phyloP scores from a whole-genome alignment of 2,113 vertebrate genomes.

The Phaethornis superciliosus region DNA sequence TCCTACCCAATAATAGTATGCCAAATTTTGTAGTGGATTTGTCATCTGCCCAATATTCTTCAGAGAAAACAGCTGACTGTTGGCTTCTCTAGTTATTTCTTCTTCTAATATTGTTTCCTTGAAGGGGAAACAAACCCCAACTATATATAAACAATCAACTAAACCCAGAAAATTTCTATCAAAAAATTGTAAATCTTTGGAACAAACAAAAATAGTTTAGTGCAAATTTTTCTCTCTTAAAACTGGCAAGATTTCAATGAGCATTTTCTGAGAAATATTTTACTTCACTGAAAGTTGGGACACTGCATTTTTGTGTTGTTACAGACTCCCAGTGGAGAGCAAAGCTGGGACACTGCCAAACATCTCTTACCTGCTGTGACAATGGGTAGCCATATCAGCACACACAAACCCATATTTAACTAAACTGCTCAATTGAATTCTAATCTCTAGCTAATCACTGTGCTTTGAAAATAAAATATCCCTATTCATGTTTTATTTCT shows the following conservation, averaged over 20 bases:
- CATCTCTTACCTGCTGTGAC: constrained; percentile 55
- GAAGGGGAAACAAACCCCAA: not conserved
- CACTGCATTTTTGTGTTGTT: not conserved
- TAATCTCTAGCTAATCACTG: constrained; percentile 55
- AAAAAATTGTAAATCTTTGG: not conserved
- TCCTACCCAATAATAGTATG: constrained; percentile 7
- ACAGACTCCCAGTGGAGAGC: not conserved
- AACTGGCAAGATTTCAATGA: not conserved
- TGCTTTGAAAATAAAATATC: not conserved
- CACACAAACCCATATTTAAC: constrained; percentile 44
- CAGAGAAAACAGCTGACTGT: constrained; percentile 32
- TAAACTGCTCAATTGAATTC: constrained; percentile 59
- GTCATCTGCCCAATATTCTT: constrained; percentile 40
- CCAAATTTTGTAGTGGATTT: constrained; percentile 39
- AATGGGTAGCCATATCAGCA: constrained; percentile 43
- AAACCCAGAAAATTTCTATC: not conserved
- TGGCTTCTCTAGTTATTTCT: constrained; percentile 32
- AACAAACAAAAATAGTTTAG: not conserved
- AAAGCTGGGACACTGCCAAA: constrained; percentile 55
- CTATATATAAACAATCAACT: not conserved
- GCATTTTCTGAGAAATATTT: constrained; percentile 2
- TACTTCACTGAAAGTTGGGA: constrained; percentile 2
- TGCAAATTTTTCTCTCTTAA: not conserved
- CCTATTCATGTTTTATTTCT: constrained; percentile 59
- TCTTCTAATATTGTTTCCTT: constrained; percentile 18